Conservation (phyloP, 2,113 vertebrate genomes). For the Xiphias gladius region DNA sequence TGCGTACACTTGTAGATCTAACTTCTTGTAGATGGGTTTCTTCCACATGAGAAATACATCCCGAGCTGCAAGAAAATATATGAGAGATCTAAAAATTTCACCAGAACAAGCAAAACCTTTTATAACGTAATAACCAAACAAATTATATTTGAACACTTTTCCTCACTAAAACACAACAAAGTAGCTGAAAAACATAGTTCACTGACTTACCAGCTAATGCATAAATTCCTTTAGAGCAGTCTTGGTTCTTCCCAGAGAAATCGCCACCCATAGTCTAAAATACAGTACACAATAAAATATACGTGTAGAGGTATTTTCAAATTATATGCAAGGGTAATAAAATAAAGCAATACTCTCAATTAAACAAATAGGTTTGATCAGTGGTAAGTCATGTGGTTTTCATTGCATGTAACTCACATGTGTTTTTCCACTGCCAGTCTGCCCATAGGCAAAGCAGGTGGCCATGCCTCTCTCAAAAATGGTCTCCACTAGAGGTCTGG, state of each 20-base stretch:
- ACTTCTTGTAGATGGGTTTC: slow-evolving; percentile 97
- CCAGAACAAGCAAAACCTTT: neutral
- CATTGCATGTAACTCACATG: slow-evolving; percentile 86
- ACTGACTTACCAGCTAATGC: slow-evolving; percentile 91
- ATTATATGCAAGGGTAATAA: neutral
- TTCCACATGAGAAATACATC: slow-evolving; percentile 99
- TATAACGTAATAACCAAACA: neutral
- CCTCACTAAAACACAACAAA: neutral
- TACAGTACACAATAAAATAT: neutral
- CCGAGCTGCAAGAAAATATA: slow-evolving; percentile 85
- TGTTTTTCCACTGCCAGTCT: slow-evolving; percentile 99
- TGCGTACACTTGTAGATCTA: slow-evolving; percentile 97
- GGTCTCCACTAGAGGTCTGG: slow-evolving; percentile 96
- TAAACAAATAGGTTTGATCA: neutral
- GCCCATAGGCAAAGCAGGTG: slow-evolving; percentile 98
- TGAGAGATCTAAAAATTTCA: neutral
- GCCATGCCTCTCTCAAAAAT: slow-evolving; percentile 99
- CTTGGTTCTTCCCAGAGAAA: slow-evolving; percentile 98
- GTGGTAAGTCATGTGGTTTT: neutral
- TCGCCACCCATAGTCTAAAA: slow-evolving; percentile 98
- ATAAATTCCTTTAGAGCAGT: slow-evolving; percentile 99
- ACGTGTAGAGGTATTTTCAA: neutral
- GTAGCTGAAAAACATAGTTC: neutral
- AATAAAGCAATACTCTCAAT: neutral
- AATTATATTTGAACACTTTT: neutral